Conservation (phyloP, 2,797 vertebrate species). For the Oreochromis grahami region DNA sequence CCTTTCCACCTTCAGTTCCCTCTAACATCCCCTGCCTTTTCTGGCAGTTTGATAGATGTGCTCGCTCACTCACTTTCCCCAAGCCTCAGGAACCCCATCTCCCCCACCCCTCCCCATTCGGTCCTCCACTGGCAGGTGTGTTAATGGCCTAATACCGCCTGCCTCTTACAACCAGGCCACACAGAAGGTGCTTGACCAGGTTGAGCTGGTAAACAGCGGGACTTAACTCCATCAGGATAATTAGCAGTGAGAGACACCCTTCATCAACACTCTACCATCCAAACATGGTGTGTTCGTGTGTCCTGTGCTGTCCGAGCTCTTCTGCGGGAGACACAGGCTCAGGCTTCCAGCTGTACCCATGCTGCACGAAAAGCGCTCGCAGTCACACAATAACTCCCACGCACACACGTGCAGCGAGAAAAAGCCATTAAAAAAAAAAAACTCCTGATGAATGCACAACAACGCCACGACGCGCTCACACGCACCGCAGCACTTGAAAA, state of each 20-base stretch:
- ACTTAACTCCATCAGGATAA: conserved; percentile 65
- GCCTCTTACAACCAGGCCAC: conserved; percentile 32
- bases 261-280: conserved; percentile 27
- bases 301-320: background rate
- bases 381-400: conserved; percentile 43
- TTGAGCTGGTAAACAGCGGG: conserved; percentile 52
- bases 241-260: conserved; percentile 47
- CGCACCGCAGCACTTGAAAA: background rate
- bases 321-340: background rate
- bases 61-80: background rate
- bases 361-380: conserved; percentile 38
- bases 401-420: background rate
- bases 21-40: background rate
- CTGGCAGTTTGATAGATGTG: background rate
- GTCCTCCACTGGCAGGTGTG: conserved; percentile 40
- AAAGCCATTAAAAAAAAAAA: background rate
- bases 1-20: background rate
- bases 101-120: background rate
- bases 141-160: conserved; percentile 38
- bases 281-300: background rate
- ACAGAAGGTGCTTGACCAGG: conserved; percentile 52
- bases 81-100: background rate
- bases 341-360: background rate
- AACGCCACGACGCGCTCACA: background rate
- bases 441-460: conserved; percentile 7